Evolutionary conservation across 2,888 invertebrate genomes (phyloP), one percentile per base, ranked within the genome.

Genomic region (Cheilosia impressa): DNA sequence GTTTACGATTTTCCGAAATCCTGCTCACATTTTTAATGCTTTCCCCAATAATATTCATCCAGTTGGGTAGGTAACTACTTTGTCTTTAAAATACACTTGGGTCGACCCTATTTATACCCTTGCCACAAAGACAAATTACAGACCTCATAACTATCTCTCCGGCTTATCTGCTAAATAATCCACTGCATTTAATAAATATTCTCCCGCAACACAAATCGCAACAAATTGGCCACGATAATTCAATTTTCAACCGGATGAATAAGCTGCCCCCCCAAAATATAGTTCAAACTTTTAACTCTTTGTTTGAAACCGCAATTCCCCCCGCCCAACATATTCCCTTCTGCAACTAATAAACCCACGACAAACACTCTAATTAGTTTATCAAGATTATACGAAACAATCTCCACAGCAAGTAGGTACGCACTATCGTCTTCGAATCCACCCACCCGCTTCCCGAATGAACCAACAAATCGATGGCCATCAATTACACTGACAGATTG

Each of bases 401-500:
- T 45, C 63, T 19, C 58, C 31, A 31, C 62, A 53, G 5, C 41
- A 15, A 72, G 7, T 41, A 45, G 50, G 43, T 41, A 45, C 55
- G 43, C 66, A 55, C 78, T 84, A 85, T 76, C 22, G 38, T 62
- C 60, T n/a, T 27, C 27, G 24, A 45, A 50, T n/a, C 38, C 19
- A 17, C 9, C 45, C 17, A 31, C 34, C 38, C 17, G 6, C 45
- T 3, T 22, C 45, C 47, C 10, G 27, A 17, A 10, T 4, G 13
- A 38, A 38, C 43, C 27, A 53, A 62, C 82, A 78, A 87, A 87
- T 87, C 87, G 87, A 78, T 78, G 65, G 77, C 82, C 71, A 87
- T 87, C 87, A 81, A 87, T 87, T 87, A 81, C 15, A 13, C 65
- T 87, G 87, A 87, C 87, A 80, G 87, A 87, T 87, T 82, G 87